Percentiles rank a stretch among this genome's conserved stretches.
These are phyloP conservation scores for Scaptomyza tumidula DNA, from an alignment of 2,888 invertebrate species.

Conservation along the genomic window DNA sequence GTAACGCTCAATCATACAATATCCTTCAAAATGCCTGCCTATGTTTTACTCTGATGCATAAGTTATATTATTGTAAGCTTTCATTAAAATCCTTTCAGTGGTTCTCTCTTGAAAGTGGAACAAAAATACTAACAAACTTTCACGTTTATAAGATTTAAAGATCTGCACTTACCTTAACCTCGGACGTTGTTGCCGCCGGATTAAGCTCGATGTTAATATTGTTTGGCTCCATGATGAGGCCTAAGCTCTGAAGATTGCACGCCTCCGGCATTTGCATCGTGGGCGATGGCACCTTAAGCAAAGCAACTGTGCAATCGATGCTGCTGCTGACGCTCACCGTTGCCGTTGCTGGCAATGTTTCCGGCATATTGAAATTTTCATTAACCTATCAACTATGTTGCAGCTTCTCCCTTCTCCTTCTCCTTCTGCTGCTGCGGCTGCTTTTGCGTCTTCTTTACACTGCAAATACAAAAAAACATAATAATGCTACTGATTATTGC, in stretches of 20 bases:
- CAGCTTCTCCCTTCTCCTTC: not conserved
- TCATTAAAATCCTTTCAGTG: no score
- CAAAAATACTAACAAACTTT: no score
- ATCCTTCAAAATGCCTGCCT: no score
- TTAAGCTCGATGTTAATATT: slow-evolving; percentile 71
- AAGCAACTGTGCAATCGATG: slow-evolving; percentile 74
- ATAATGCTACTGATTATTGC: not conserved
- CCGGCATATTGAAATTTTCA: slow-evolving; percentile 62
- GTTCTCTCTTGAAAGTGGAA: no score
- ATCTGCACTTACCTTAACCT: slow-evolving; percentile 65
- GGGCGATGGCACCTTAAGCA: slow-evolving; percentile 72
- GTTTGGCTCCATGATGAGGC: slow-evolving; percentile 74
- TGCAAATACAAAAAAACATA: slow-evolving; percentile 16
- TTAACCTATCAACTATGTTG: slow-evolving; percentile 3
- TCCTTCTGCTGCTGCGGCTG: slow-evolving; percentile 2
- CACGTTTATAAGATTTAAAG: not conserved
- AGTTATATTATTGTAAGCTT: no score
- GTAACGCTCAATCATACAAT: no score
- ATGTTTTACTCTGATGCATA: no score
- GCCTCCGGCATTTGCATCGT: slow-evolving; percentile 68
- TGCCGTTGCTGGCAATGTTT: slow-evolving; percentile 74
- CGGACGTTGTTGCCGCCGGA: slow-evolving; percentile 61
- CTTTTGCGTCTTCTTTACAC: slow-evolving; percentile 10
- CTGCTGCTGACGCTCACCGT: slow-evolving; percentile 74
- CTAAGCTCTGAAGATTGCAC: slow-evolving; percentile 70